A percentile compares a stretch with the other conserved stretches of the same genome.
Evolutionary conservation across 2,888 invertebrate genomes (phyloP).

Genomic region (Lomographa bimaculata): DNA sequence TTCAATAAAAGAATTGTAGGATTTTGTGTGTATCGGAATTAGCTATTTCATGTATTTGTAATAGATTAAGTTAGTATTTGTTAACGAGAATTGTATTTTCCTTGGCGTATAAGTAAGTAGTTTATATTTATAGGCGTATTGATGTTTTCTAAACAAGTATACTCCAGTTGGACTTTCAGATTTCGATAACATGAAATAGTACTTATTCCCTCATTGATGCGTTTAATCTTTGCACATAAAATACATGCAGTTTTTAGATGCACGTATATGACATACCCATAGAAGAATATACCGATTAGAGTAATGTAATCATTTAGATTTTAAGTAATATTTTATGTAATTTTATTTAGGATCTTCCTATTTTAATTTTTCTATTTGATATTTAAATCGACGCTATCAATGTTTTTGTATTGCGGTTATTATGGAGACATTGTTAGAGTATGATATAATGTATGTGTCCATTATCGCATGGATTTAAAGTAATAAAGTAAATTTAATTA

Average conservation of each 20-base stretch:
- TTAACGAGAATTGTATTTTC: conserved; percentile 42
- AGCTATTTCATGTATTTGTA: conserved; percentile 41
- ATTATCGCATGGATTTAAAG: conserved; percentile 65
- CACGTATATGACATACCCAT: conserved; percentile 28
- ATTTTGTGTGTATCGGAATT: conserved; percentile 33
- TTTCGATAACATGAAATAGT: conserved; percentile 28
- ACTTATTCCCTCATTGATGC: conserved; percentile 14
- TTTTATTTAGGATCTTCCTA: conserved; percentile 61
- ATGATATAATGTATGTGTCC: conserved; percentile 68
- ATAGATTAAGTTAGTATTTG: conserved; percentile 44
- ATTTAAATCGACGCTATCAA: conserved; percentile 63
- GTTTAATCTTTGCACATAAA: conserved; percentile 25
- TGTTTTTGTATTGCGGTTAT: conserved; percentile 61
- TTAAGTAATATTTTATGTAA: conserved; percentile 59
- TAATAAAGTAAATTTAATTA: conserved; percentile 70
- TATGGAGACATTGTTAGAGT: conserved; percentile 70
- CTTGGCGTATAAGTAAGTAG: conserved; percentile 42
- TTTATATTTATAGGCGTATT: conserved; percentile 37
- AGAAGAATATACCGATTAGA: conserved; percentile 34
- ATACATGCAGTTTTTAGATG: conserved; percentile 33
- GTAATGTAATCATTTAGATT: conserved; percentile 66
- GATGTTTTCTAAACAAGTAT: conserved; percentile 39
- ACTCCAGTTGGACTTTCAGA: conserved; percentile 27
- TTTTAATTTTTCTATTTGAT: conserved; percentile 74
- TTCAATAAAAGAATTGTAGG: conserved; percentile 41